Percentiles rank a stretch among this genome's conserved stretches.
Conservation (phyloP, 1,140 invertebrate genomes). For the Lepidurus arcticus region DNA sequence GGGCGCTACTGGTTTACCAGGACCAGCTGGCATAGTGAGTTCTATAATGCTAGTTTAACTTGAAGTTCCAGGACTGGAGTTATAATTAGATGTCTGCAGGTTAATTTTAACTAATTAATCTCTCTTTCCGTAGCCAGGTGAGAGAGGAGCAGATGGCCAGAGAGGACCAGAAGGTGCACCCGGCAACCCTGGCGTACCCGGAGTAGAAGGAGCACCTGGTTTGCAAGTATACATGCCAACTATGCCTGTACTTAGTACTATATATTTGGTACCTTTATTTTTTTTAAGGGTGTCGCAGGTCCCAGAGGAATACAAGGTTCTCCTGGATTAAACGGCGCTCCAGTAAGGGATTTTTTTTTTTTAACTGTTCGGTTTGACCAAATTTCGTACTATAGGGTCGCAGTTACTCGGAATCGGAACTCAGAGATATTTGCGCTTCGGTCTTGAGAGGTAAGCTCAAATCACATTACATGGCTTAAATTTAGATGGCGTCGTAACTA, state of each 20-base stretch:
- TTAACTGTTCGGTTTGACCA: slow-evolving; percentile 22
- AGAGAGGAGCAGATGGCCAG: slow-evolving; percentile 50
- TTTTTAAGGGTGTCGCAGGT: slow-evolving; percentile 14
- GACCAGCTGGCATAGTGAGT: slow-evolving; percentile 38
- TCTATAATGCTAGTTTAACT: slow-evolving; percentile 1
- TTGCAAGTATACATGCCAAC: slow-evolving; percentile 1
- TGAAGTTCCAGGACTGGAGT: neutral
- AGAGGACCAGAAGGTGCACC: slow-evolving; percentile 44
- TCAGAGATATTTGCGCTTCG: slow-evolving; percentile 51
- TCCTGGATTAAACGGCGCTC: slow-evolving; percentile 39
- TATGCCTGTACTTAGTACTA: neutral
- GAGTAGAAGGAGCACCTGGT: slow-evolving; percentile 40
- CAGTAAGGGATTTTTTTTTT: slow-evolving; percentile 33
- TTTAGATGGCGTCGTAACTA: neutral
- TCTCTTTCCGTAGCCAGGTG: slow-evolving; percentile 45
- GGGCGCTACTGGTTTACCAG: slow-evolving; percentile 40
- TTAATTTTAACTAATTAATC: neutral
- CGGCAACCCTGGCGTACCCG: slow-evolving; percentile 35
- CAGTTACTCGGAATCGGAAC: slow-evolving; percentile 49
- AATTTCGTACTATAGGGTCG: slow-evolving; percentile 42
- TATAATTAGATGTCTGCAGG: neutral
- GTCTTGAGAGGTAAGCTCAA: slow-evolving; percentile 50
- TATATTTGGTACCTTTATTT: neutral
- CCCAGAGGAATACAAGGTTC: slow-evolving; percentile 34
- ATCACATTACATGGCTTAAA: neutral